A percentile compares a stretch with the other conserved stretches of the same genome.
These are phyloP conservation scores for Platalea minor DNA, from an alignment of 2,797 vertebrate genomes.

Conservation along the genomic window DNA sequence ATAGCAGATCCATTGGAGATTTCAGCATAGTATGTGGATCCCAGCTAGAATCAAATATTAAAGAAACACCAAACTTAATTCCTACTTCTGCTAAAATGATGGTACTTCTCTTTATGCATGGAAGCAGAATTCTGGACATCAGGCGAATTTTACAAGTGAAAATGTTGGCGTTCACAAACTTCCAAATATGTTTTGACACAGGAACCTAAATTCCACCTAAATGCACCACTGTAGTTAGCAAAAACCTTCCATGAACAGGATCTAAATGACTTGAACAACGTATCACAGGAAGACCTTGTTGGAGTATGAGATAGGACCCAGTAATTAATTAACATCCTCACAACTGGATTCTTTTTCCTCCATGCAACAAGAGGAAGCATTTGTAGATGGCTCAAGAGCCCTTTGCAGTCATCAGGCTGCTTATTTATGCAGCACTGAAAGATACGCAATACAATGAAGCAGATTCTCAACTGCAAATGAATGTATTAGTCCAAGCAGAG, in stretches of 20 bases:
- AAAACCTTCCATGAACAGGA: background rate
- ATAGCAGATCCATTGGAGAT: background rate
- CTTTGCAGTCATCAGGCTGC: background rate
- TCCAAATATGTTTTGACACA: background rate
- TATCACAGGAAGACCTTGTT: background rate
- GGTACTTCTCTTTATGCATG: background rate
- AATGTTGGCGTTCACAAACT: background rate
- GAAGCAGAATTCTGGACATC: background rate
- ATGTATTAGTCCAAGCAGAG: background rate
- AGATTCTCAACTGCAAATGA: background rate
- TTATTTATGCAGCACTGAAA: background rate
- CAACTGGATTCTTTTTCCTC: background rate
- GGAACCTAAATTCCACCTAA: background rate
- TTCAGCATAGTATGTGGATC: background rate
- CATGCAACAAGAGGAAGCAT: background rate
- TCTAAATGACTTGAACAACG: background rate
- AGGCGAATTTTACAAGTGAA: background rate
- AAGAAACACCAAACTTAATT: background rate
- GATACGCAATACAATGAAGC: background rate
- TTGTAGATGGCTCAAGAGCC: background rate
- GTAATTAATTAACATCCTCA: background rate
- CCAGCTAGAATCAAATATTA: background rate
- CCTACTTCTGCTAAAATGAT: background rate
- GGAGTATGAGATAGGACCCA: background rate
- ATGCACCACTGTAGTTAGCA: background rate